phyloP scores from a whole-genome alignment of 2,797 vertebrate species.

The Centropyge bicolor region DNA sequence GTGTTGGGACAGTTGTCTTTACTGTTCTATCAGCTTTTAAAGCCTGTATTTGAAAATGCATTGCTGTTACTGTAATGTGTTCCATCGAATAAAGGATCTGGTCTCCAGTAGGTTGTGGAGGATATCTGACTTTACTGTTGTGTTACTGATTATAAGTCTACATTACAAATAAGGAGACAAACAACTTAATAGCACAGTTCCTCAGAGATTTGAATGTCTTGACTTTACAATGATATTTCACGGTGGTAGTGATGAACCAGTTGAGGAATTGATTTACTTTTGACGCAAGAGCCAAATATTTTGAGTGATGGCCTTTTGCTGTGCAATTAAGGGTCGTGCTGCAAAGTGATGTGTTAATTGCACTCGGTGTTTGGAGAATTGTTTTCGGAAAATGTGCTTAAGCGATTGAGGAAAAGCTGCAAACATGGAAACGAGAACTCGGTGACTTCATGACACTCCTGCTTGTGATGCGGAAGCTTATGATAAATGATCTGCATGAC shows the following conservation, averaged over 20 bases:
- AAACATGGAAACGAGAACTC: conserved; percentile 1
- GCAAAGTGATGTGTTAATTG: background rate
- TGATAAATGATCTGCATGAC: conserved; percentile 44
- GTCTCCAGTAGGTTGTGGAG: background rate
- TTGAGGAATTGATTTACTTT: background rate
- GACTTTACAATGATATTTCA: background rate
- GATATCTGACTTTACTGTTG: background rate
- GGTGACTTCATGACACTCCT: conserved; percentile 20
- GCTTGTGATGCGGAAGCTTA: conserved; percentile 13
- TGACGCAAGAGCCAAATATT: conserved; percentile 1
- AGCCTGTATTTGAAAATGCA: background rate
- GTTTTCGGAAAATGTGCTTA: background rate
- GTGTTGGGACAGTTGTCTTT: conserved; percentile 1
- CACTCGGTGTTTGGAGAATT: background rate
- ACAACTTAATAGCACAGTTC: background rate
- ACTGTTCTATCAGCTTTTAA: background rate
- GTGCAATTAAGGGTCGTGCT: background rate
- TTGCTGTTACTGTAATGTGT: background rate
- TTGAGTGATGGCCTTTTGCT: background rate
- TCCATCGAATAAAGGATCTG: background rate
- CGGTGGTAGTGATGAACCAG: background rate
- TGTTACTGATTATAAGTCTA: background rate
- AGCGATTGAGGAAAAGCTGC: background rate
- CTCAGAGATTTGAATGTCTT: background rate
- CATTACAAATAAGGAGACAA: background rate